Evolutionary conservation across 2,113 vertebrate genomes (phyloP), one percentile per base, ranked within the genome.

Genomic region (Pygoscelis adeliae): DNA sequence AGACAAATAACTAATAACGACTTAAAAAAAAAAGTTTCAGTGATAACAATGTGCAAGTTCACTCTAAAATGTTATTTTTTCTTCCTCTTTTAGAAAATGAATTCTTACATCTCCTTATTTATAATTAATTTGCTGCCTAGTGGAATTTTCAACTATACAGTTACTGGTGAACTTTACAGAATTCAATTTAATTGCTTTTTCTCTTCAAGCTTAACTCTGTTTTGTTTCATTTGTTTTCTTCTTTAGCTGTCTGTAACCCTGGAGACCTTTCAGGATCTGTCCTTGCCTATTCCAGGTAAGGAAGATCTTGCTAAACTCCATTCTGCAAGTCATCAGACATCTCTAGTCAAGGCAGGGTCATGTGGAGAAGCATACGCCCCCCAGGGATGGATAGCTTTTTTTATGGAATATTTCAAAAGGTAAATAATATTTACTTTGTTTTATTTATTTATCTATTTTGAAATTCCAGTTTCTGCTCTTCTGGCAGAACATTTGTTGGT

Each of bases 181-280:
- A 61, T 59, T 83, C 17, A 83, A 5, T 42, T 47, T 21, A 53
- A 50, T 77, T 69, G 11, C 49, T 18, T 1, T 78, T 91, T 58
- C n/a, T 83, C 34, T 80, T 91, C 26, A 71, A 50, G 23, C 23
- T 83, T 67, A 91, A 90, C 74, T 77, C 20, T 61, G 2, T 29
- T 66, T 62, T 83, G 18, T 90, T 78, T 87, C 14, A 20, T 91
- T 78, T 92, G 32, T 91, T 92, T 84, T 42, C 40, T 92, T 90
- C 58, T 95, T 83, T 92, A 99, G 99, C 98, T 99, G 29, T 99
- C 99, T 22, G 99, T 99, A 96, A 99, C 99, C 44, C 97, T 99
- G 97, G 99, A 99, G 98, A 99, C 99, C 97, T 99, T 99, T 98
- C 99, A 99, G 98, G 99, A 99, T 97, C 99, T 99, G 89, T 99